Evolutionary conservation across 2,113 vertebrate genomes (phyloP), one percentile per base, ranked within the genome.

Genomic region (Zosterops japonicus): DNA sequence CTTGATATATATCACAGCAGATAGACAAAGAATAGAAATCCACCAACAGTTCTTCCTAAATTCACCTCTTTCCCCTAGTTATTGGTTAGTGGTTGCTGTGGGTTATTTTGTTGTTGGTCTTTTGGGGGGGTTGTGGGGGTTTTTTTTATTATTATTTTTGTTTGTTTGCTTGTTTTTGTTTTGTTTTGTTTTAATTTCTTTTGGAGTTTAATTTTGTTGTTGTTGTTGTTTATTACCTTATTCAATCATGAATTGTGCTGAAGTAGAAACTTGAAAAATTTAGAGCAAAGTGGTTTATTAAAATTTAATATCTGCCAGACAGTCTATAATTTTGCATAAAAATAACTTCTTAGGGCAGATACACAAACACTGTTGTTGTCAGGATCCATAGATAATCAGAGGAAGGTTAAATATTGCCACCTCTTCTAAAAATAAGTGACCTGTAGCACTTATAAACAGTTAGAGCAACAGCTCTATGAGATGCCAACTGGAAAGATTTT

Each of bases 21-120:
- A 64, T 49, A 87, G 76, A 75, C 47, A 85, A 93, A 94, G 42
- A 93, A 78, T 4, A 96, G n/a, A 92, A 76, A 87, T 83, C 12
- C 13, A 80, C 52, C 23, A 17, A 23, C 86, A 90, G 11, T 69
- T 80, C n/a, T 77, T 95, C 79, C 53, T 80, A 69, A 65, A 90
- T 81, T 23, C 3, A 16, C 16, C 13, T 86, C 14, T 46, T 96
- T 88, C 14, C 18, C 13, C 29, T 52, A 24, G 19, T n/a, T 50
- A 22, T 31, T 59, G 4, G 42, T 89, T 83, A 8, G 64, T 41
- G 39, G 70, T 35, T 69, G 6, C 17, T 83, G 47, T 68, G n/a
- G 47, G 5, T 14, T 64, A 77, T 72, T 76, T 65, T n/a, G 21
- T n/a, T 59, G 3, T 29, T 59, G 33, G 6, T 39, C 24, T 46